phyloP scores from a whole-genome alignment of 2,797 vertebrate genomes.

The Alfaro cultratus region DNA sequence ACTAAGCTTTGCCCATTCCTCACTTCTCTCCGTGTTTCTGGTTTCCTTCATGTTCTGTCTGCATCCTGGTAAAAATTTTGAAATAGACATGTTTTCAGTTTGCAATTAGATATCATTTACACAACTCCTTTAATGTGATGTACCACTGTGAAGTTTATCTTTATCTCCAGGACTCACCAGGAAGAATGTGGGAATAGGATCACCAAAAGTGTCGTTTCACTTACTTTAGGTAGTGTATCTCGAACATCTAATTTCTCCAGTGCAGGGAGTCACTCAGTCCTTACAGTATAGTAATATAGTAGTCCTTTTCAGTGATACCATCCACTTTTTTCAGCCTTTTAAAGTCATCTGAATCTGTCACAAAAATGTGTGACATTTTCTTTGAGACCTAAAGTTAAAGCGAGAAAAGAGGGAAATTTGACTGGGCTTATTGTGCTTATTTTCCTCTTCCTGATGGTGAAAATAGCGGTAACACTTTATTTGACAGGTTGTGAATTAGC shows the following conservation, averaged over 20 bases:
- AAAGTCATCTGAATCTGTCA: constrained; percentile 20
- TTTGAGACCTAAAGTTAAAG: constrained; percentile 33
- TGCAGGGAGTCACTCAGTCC: constrained; percentile 52
- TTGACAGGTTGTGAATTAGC: too few species aligned
- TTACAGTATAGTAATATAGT: constrained; percentile 19
- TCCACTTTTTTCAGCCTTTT: constrained; percentile 44
- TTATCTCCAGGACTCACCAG: constrained; percentile 66
- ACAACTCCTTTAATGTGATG: constrained; percentile 7
- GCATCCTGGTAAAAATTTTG: constrained; percentile 12
- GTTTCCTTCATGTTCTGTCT: constrained; percentile 16
- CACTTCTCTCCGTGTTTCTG: constrained; percentile 29
- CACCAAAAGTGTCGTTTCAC: constrained; percentile 29
- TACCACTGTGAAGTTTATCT: constrained; percentile 39
- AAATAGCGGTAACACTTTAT: not conserved
- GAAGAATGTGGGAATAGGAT: constrained; percentile 29
- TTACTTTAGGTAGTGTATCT: constrained; percentile 33
- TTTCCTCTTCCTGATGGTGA: not conserved
- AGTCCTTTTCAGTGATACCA: constrained; percentile 28
- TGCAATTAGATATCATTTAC: constrained; percentile 13
- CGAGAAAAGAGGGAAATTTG: not conserved
- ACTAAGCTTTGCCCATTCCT: constrained; percentile 53
- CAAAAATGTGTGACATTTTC: not conserved
- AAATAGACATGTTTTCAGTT: constrained; percentile 22
- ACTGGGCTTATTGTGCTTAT: not conserved
- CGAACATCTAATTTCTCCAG: constrained; percentile 24